These are phyloP conservation scores for Drymonia ruficornis DNA, from an alignment of 2,888 invertebrate genomes.

Conservation along the genomic window DNA sequence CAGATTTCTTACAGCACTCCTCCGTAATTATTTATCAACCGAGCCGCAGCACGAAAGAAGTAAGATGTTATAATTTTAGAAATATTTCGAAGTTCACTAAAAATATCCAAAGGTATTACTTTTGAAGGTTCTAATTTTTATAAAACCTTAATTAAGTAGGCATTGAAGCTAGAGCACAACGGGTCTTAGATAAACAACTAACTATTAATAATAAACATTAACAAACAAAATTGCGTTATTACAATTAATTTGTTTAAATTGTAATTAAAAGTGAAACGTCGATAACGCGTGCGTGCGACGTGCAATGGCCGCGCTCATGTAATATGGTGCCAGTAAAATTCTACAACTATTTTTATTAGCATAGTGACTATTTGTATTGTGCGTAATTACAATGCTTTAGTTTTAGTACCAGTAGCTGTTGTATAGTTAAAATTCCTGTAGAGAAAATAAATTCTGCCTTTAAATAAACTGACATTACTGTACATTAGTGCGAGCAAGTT, in stretches of 20 bases:
- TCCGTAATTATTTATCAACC: no score
- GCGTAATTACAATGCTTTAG: neutral
- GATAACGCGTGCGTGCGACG: constrained; percentile 68
- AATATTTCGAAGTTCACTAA: no score
- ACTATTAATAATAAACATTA: constrained; percentile 25
- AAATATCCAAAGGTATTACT: no score
- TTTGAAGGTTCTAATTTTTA: neutral
- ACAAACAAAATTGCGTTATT: constrained; percentile 57
- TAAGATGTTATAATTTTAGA: no score
- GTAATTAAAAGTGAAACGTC: constrained; percentile 73
- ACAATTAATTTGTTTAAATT: constrained; percentile 75
- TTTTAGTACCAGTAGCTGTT: neutral
- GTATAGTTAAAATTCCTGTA: no score
- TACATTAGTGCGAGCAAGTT: no score
- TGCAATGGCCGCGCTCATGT: constrained; percentile 41
- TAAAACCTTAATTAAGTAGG: neutral
- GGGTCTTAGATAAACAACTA: neutral
- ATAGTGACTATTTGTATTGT: constrained; percentile 2
- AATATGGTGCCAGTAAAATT: constrained; percentile 16
- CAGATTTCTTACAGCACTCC: no score
- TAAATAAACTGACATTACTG: no score
- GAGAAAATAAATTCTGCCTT: no score
- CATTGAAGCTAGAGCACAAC: neutral
- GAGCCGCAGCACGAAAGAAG: no score
- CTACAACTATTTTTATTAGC: constrained; percentile 11